Percentiles rank a stretch among this genome's conserved stretches.
phyloP scores from a whole-genome alignment of 2,113 vertebrate species.

The Diphyllodes magnificus region DNA sequence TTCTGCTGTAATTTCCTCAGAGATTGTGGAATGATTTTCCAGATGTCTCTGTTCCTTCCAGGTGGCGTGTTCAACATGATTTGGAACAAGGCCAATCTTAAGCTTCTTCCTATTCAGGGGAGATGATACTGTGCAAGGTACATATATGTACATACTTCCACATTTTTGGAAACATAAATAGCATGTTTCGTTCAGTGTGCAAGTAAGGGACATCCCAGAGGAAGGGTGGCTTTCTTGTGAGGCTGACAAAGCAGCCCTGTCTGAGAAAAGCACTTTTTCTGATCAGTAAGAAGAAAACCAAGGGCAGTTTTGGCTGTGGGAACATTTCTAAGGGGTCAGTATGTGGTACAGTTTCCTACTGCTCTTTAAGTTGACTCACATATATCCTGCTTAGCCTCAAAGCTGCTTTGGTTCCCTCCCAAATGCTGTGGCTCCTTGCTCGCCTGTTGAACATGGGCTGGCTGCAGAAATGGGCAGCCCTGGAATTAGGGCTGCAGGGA shows the following conservation, averaged over 20 bases:
- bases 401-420: neutral
- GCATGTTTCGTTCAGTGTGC: neutral
- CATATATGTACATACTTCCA: neutral
- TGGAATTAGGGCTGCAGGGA: neutral
- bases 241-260: neutral
- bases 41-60: conserved; percentile 69
- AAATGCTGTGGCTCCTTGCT: neutral
- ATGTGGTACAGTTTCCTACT: neutral
- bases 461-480: neutral
- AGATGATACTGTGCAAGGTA: neutral
- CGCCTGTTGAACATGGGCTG: neutral
- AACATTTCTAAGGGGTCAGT: neutral
- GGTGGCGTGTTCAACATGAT: conserved; percentile 64
- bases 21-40: conserved; percentile 68
- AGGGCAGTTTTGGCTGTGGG: neutral
- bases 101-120: neutral
- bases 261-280: neutral
- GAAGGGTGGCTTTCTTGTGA: neutral
- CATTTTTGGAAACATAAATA: neutral
- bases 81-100: conserved; percentile 59
- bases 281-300: neutral
- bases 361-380: neutral
- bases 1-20: conserved; percentile 68
- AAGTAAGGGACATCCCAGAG: neutral
- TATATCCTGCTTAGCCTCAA: neutral